Percentiles rank a stretch among this genome's conserved stretches.
These are phyloP conservation scores for Oreocharis arfaki DNA, from an alignment of 2,113 vertebrate species.

Conservation along the genomic window DNA sequence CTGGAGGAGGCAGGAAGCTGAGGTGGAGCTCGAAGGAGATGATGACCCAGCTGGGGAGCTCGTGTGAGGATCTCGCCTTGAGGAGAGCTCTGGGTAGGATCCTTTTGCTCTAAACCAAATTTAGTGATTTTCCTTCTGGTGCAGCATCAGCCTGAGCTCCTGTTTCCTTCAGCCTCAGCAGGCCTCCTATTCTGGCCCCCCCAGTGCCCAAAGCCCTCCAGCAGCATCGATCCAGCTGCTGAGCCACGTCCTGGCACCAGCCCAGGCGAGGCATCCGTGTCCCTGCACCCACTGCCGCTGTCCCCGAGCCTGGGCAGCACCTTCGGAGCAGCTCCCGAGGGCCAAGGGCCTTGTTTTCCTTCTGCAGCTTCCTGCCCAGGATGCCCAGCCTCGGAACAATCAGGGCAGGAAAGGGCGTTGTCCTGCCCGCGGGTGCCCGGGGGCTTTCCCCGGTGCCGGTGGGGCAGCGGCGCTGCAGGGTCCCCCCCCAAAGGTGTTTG, in stretches of 20 bases:
- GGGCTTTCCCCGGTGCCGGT: neutral
- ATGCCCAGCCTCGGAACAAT: neutral
- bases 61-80: neutral
- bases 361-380: neutral
- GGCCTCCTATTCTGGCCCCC: neutral
- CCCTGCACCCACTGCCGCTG: rapidly evolving
- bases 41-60: neutral
- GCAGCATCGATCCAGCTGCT: neutral
- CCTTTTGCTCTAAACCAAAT: neutral
- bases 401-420: neutral
- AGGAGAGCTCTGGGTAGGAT: neutral
- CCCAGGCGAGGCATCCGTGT: rapidly evolving
- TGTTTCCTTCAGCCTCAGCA: neutral
- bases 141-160: neutral
- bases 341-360: neutral
- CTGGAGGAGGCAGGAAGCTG: neutral
- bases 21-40: neutral
- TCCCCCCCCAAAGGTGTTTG: neutral
- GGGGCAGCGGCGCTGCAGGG: too few species aligned
- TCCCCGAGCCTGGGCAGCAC: neutral
- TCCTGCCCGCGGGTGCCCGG: neutral
- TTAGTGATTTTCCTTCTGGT: neutral
- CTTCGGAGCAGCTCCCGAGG: neutral
- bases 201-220: neutral
- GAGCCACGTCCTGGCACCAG: neutral